Evolutionary conservation across 2,113 vertebrate species (phyloP), one percentile per base, ranked within the genome.

Genomic region (Gallinago paraguaiae): DNA sequence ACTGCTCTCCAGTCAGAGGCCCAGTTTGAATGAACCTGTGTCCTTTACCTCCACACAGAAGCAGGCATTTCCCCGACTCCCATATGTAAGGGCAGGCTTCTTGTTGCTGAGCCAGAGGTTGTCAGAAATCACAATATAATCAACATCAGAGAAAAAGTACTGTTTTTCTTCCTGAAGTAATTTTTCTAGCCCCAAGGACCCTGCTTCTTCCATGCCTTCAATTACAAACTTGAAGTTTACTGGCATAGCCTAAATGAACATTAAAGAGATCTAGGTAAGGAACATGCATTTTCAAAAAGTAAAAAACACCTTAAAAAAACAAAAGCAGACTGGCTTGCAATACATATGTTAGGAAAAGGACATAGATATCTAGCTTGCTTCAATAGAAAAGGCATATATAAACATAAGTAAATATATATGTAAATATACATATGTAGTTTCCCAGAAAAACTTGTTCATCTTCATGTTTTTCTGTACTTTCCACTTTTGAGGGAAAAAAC

Each of bases 161-260:
- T 97, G 67, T 2, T 95, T 97, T 76, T 98, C 96, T 69, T 86
- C 93, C 43, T 45, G 39, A 46, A 98, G 84, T 37, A 98, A 53
- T 30, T 97, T 96, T 70, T 98, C 96, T 76, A 99, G 90, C 8
- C 96, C 97, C 67, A 91, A 57, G n/a, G 98, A 98, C 10, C 98
- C 98, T 8, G 95, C 97, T 94, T 99, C 98, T 75, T 98, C 98
- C 97, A 98, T 98, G 31, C 98, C 98, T 97, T 99, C 98, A 41
- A 98, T 96, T 82, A 98, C 54, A 92, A 98, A 97, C 80, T 98
- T 98, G 84, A 98, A 35, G 71, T 99, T 98, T 88, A 98, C 97
- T 10, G 98, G 98, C 46, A 98, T 74, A 53, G 97, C 97, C 98
- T 98, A 89, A 48, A 39, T 20, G 24, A 92, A 54, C 70, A 33